Conservation (phyloP, 1,140 invertebrate genomes). For the Wiebesia pumilae region DNA sequence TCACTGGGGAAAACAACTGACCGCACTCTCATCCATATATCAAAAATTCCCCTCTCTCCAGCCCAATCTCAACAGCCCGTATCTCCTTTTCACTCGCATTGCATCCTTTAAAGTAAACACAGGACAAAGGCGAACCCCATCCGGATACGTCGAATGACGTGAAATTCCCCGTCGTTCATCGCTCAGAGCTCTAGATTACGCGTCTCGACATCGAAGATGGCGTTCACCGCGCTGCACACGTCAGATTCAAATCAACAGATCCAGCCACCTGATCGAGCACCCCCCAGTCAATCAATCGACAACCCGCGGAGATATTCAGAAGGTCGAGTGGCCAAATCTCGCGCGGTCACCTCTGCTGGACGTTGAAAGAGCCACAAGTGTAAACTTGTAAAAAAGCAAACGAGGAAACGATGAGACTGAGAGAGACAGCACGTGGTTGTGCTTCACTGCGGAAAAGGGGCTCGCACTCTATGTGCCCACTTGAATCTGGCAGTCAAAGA, state of each 20-base stretch:
- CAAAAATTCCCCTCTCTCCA: slow-evolving; percentile 12
- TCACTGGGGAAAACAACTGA: slow-evolving; percentile 39
- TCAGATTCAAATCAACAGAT: slow-evolving; percentile 55
- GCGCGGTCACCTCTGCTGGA: too few species aligned
- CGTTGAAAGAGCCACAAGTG: too few species aligned
- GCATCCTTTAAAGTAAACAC: background rate
- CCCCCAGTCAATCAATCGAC: too few species aligned
- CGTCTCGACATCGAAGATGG: slow-evolving; percentile 47
- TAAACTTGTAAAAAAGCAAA: too few species aligned
- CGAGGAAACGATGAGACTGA: too few species aligned
- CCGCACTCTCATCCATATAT: slow-evolving; percentile 34
- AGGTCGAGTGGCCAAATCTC: too few species aligned
- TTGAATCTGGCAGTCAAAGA: background rate
- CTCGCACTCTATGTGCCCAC: background rate
- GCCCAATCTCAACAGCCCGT: background rate
- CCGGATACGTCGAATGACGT: background rate
- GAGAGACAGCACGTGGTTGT: too few species aligned
- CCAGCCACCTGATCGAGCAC: background rate
- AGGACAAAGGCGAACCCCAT: background rate
- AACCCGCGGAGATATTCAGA: too few species aligned
- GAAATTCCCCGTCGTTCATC: background rate
- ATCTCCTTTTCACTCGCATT: background rate
- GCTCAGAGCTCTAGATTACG: slow-evolving; percentile 8
- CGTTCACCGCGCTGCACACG: slow-evolving; percentile 55
- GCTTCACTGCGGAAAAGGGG: too few species aligned